Conservation (phyloP, 2,113 vertebrate genomes). For the Leucosticte australis region DNA sequence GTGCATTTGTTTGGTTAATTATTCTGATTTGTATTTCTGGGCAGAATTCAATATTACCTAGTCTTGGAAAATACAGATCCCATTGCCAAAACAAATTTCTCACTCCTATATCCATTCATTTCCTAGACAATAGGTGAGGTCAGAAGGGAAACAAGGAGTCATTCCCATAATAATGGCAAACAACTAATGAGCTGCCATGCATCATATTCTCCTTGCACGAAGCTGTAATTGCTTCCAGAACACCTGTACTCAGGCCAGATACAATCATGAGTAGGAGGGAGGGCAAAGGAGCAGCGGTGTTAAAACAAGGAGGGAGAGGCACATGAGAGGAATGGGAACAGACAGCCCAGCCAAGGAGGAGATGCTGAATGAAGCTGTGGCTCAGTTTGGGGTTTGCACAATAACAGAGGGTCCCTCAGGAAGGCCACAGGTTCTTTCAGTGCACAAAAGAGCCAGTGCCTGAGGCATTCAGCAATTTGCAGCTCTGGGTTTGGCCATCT, state of each 20-base stretch:
- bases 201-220: not conserved
- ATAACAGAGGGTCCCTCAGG: not conserved
- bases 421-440: not conserved
- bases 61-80: constrained; percentile 16
- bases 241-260: constrained; percentile 25
- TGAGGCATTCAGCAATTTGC: not conserved
- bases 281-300: not conserved
- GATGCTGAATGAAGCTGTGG: not conserved
- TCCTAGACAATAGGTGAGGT: constrained; percentile 54
- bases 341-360: not conserved
- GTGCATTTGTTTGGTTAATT: constrained; percentile 41
- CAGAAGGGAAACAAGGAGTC: constrained; percentile 53
- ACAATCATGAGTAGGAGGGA: not conserved
- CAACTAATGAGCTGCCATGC: constrained; percentile 13
- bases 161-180: not conserved
- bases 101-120: constrained; percentile 40
- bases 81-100: constrained; percentile 51
- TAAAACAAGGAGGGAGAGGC: not conserved
- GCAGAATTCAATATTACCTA: not conserved
- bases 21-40: constrained; percentile 27
- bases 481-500: not conserved
- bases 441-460: not conserved
- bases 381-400: not conserved
- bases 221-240: constrained; percentile 46
- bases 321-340: not conserved